Percentiles rank a stretch among this genome's conserved stretches.
Conservation (phyloP, 37 sponge, comb jelly and placozoan species). For the Spongia lamella region DNA sequence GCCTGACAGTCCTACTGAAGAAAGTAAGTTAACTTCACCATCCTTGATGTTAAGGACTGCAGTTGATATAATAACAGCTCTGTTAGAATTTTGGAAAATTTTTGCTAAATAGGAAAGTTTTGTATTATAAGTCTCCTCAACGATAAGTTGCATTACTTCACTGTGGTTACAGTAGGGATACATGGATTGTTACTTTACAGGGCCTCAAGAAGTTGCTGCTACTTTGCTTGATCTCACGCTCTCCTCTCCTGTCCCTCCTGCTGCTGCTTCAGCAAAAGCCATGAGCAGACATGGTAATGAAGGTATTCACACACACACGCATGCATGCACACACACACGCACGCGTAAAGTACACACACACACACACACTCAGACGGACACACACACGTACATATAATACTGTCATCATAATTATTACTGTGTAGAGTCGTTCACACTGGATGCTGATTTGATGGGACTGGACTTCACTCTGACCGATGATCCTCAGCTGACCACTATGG, state of each 20-base stretch:
- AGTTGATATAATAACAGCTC: background rate
- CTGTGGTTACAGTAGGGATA: no score
- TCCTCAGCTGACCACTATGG: conserved; percentile 26
- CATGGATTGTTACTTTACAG: no score
- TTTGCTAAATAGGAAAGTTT: background rate
- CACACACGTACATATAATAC: background rate
- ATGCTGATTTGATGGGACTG: conserved; percentile 61
- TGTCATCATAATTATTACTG: no score
- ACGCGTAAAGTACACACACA: background rate
- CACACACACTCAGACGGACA: conserved; percentile 27
- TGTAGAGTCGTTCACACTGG: conserved; percentile 12
- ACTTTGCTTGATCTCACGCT: conserved; percentile 6
- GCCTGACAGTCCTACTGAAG: no score
- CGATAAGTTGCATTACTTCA: no score
- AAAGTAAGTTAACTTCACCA: no score
- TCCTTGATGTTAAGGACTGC: background rate
- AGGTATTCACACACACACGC: no score
- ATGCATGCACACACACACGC: no score
- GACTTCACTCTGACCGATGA: conserved; percentile 38
- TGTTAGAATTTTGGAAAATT: background rate
- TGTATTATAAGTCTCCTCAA: background rate
- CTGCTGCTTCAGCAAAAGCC: background rate
- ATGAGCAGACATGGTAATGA: no score
- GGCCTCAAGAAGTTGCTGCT: background rate
- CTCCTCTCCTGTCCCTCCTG: background rate